Evolutionary conservation across 2,797 vertebrate species (phyloP).

Genomic region (Gymnothorax javanicus): DNA sequence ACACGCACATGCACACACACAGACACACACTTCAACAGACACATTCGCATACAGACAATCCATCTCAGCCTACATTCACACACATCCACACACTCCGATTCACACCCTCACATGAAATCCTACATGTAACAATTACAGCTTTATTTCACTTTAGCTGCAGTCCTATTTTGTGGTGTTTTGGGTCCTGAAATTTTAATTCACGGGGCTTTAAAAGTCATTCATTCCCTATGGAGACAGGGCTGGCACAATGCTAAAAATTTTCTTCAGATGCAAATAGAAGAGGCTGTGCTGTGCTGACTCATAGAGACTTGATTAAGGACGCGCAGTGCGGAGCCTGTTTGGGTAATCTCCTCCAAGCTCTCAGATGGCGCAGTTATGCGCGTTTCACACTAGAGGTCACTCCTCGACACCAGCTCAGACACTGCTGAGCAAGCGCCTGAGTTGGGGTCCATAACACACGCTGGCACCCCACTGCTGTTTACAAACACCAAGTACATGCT

Average conservation of each 20-base stretch:
- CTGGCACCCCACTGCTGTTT: not conserved
- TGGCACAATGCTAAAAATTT: not conserved
- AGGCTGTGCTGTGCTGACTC: not conserved
- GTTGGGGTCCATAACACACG: not conserved
- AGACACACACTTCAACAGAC: not conserved
- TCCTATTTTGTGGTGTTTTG: not conserved
- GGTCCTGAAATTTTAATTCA: not conserved
- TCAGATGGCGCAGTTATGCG: conserved; percentile 55
- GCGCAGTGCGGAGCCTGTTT: not conserved
- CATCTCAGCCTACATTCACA: not conserved
- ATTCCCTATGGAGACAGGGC: not conserved
- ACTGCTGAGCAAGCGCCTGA: not conserved
- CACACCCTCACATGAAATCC: not conserved
- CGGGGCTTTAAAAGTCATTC: not conserved
- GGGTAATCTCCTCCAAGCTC: not conserved
- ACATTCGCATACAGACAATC: not conserved
- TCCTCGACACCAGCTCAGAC: conserved; percentile 46
- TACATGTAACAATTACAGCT: not conserved
- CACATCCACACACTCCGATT: too few species aligned
- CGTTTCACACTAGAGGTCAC: conserved; percentile 77
- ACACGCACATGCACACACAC: not conserved
- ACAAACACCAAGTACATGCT: not conserved
- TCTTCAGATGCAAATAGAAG: not conserved
- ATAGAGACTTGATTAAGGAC: not conserved
- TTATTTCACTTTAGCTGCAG: not conserved